A percentile compares a stretch with the other conserved stretches of the same genome.
Conservation (phyloP, 2,888 invertebrate species). For the Azorinus chamasolen region DNA sequence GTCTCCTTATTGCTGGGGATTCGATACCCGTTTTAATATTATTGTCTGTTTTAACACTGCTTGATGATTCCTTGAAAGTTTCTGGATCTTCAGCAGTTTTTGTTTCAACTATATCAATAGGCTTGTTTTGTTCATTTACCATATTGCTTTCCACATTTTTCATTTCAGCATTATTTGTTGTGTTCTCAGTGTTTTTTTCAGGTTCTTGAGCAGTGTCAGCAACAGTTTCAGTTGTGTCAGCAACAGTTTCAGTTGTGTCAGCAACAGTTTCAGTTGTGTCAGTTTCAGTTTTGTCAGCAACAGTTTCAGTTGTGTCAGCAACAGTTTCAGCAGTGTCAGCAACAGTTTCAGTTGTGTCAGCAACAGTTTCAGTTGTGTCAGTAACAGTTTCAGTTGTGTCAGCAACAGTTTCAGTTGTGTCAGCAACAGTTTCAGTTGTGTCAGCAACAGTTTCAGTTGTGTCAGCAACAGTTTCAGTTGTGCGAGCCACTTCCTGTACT, state of each 20-base stretch:
- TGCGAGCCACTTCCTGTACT: too few species aligned
- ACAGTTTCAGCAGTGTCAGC: too few species aligned
- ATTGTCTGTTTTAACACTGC: neutral
- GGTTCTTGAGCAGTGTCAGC: neutral
- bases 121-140: neutral
- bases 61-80: neutral
- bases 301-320: too few species aligned
- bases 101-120: slow-evolving; percentile 9
- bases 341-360: too few species aligned
- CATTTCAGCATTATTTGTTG: neutral
- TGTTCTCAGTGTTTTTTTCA: slow-evolving; percentile 1
- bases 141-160: neutral
- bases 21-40: neutral
- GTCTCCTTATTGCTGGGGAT: slow-evolving; percentile 11
- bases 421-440: too few species aligned
- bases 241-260: neutral
- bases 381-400: too few species aligned
- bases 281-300: too few species aligned
- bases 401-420: too few species aligned
- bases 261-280: neutral
- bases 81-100: slow-evolving; percentile 1
- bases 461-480: too few species aligned
- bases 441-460: too few species aligned
- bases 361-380: too few species aligned
- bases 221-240: neutral